Conservation (phyloP, 2,888 invertebrate species). For the Rotaria socialis region DNA sequence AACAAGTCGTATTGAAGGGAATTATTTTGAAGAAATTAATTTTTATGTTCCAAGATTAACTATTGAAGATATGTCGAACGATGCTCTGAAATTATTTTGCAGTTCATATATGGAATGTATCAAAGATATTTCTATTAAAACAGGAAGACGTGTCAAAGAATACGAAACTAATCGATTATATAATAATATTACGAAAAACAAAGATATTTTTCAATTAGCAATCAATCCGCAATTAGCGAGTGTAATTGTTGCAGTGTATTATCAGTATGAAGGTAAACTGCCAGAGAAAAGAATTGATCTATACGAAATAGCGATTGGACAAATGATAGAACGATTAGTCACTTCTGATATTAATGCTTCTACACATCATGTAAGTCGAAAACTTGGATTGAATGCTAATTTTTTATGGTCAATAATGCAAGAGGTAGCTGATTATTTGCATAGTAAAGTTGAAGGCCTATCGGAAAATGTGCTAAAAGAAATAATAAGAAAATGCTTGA, state of each 20-base stretch:
- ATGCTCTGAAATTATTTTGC: background rate
- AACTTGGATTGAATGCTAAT: background rate
- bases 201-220: conserved; percentile 14
- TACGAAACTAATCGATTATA: background rate
- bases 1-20: background rate
- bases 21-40: background rate
- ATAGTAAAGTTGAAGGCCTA: background rate
- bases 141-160: background rate
- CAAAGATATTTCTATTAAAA: background rate
- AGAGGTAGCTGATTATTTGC: background rate
- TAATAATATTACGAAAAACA: background rate
- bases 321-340: no score
- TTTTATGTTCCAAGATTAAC: background rate
- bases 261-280: background rate
- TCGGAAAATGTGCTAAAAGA: background rate
- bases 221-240: background rate
- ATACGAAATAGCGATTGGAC: no score
- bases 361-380: background rate
- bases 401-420: background rate
- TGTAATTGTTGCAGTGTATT: background rate
- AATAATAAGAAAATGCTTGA: background rate
- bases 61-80: background rate
- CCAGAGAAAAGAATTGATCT: background rate
- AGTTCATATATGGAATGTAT: background rate
- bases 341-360: no score